Evolutionary conservation across 2,113 vertebrate genomes (phyloP).

Genomic region (Passer montanus): DNA sequence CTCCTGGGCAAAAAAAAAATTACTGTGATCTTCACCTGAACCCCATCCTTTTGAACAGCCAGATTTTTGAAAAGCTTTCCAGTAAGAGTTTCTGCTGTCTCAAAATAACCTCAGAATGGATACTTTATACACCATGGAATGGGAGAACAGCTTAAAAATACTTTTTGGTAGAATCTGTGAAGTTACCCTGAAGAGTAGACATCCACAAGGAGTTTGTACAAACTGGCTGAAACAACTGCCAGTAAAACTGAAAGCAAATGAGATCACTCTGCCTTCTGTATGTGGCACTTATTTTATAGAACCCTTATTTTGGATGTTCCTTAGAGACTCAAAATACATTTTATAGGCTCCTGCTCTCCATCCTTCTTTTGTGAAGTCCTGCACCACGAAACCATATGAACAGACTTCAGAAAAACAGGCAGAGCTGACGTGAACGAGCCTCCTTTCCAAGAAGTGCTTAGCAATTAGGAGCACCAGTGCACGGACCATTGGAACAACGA

Average conservation of each 20-base stretch:
- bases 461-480: background rate
- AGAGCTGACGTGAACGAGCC: background rate
- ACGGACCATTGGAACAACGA: background rate
- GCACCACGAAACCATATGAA: background rate
- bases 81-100: background rate
- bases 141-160: background rate
- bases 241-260: background rate
- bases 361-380: background rate
- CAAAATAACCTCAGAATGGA: background rate
- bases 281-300: background rate
- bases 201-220: background rate
- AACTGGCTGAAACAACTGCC: background rate
- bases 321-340: background rate
- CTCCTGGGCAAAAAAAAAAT: background rate
- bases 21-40: background rate
- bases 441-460: background rate
- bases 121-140: fast-evolving
- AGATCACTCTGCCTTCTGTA: background rate
- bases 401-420: background rate
- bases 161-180: background rate
- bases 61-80: background rate
- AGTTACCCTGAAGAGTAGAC: background rate
- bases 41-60: background rate
- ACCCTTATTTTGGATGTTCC: background rate
- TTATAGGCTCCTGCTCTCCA: background rate